Evolutionary conservation across 2,888 invertebrate species (phyloP), one percentile per base, ranked within the genome.

Genomic region (Eurois occulta): DNA sequence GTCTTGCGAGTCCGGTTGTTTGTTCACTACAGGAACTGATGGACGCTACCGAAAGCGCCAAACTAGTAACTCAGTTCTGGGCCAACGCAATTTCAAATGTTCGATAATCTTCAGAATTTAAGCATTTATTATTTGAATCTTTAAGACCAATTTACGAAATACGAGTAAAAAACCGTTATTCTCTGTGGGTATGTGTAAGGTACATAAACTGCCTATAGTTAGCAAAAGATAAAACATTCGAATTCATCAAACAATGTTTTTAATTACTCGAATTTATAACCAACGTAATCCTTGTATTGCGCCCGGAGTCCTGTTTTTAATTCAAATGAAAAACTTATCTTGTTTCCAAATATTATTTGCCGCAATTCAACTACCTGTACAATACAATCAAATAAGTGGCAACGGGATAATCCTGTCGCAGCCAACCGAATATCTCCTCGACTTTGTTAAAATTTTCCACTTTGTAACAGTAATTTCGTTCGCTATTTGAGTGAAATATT

Each of bases 281-380:
- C 58, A 52, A 75, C 18, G 46, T 69, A 48, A 68, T 62, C 52
- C 32, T n/a, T 16, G 16, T 74, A 68, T 78, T 72, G 65, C 70
- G 46, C 46, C 58, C 16, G 16, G 28, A 69, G 24, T 28, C 32
- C 41, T 13, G 28, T 70, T 81, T 81, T 80, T 79, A 79, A 86
- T 86, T 79, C 65, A 83, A 86, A 77, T 35, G n/a, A 73, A 71
- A 77, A 87, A 82, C 73, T 77, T 81, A 66, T 60, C 58, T 73
- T 52, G 71, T 75, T 79, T 76, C 52, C 69, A 68, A 76, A 86
- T 78, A 76, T 77, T 75, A 72, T 75, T 72, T 74, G 24, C 67
- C 43, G 68, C 74, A 78, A 79, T 86, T 80, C 80, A 83, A 83
- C 65, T 83, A 80, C 66, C 38, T 69, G 38, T 77, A 77, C 62